Evolutionary conservation across 2,113 vertebrate species (phyloP).

Genomic region (Tauraco erythrolophus): DNA sequence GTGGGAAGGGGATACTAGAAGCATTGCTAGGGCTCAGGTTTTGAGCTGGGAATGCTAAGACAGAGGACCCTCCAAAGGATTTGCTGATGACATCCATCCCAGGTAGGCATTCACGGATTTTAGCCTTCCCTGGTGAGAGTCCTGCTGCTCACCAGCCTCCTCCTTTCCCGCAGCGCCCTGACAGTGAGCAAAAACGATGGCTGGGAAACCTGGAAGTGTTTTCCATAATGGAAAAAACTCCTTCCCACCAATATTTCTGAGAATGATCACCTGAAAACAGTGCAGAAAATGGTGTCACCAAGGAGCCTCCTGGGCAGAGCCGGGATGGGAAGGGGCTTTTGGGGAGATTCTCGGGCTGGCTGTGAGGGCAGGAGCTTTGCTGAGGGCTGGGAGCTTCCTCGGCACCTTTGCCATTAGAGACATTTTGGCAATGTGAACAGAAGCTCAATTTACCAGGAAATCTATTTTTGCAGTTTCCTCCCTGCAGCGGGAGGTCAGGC

Average conservation of each 20-base stretch:
- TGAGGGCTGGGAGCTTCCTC: not conserved
- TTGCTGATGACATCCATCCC: not conserved
- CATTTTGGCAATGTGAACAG: rapidly evolving
- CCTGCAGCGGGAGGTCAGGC: not conserved
- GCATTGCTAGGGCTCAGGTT: not conserved
- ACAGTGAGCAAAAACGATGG: not conserved
- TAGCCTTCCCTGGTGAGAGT: not conserved
- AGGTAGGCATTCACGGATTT: not conserved
- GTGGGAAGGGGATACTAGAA: not conserved
- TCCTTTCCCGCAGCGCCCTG: not conserved
- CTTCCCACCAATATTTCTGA: not conserved
- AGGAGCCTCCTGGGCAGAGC: not conserved
- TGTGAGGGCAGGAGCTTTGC: not conserved
- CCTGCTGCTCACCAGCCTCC: not conserved
- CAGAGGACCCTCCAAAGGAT: not conserved
- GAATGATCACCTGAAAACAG: not conserved
- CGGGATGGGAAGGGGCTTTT: not conserved
- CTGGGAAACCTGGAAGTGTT: not conserved
- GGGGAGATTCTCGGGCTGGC: not conserved
- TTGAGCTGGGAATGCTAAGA: not conserved
- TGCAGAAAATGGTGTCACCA: not conserved
- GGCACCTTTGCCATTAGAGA: not conserved
- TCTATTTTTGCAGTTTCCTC: not conserved
- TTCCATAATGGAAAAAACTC: not conserved
- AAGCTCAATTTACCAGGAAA: not conserved